These are phyloP conservation scores for Caradrina clavipalpis DNA, from an alignment of 2,888 invertebrate genomes.

Conservation along the genomic window DNA sequence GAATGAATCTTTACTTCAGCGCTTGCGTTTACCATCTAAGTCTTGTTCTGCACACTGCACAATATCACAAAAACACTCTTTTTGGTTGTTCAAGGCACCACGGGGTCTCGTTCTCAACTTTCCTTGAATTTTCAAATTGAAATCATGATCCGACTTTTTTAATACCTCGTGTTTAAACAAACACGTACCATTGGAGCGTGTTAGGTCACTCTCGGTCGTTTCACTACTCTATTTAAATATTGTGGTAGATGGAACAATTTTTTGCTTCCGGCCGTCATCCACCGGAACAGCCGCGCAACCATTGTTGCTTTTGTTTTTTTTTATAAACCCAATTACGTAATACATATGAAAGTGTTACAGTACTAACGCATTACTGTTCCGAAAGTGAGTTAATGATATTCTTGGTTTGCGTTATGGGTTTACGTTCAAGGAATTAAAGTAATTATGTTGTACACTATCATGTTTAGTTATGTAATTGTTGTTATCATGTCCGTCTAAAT, in stretches of 20 bases:
- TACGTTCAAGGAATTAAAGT: slow-evolving; percentile 62
- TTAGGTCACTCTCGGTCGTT: slow-evolving; percentile 35
- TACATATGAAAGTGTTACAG: slow-evolving; percentile 79
- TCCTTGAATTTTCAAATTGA: not conserved
- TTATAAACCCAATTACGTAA: slow-evolving; percentile 74
- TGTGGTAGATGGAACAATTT: slow-evolving; percentile 56
- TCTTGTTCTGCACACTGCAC: too few species aligned
- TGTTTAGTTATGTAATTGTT: slow-evolving; percentile 61
- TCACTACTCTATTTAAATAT: slow-evolving; percentile 46
- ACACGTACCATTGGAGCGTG: slow-evolving; percentile 10
- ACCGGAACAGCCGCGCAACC: slow-evolving; percentile 73
- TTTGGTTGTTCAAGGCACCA: not conserved
- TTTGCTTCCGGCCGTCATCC: slow-evolving; percentile 70
- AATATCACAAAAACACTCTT: too few species aligned
- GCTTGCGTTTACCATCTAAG: too few species aligned
- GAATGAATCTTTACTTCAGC: not conserved
- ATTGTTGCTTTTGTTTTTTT: slow-evolving; percentile 71
- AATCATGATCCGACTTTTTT: not conserved
- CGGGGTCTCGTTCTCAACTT: not conserved
- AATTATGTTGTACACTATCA: slow-evolving; percentile 53
- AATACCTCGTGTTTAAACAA: not conserved
- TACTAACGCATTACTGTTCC: slow-evolving; percentile 76
- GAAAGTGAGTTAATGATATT: slow-evolving; percentile 87
- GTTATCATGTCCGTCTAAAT: slow-evolving; percentile 52
- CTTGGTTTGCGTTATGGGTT: slow-evolving; percentile 55